These are phyloP conservation scores for Dioctria linearis DNA, from an alignment of 2,888 invertebrate species.

Conservation along the genomic window DNA sequence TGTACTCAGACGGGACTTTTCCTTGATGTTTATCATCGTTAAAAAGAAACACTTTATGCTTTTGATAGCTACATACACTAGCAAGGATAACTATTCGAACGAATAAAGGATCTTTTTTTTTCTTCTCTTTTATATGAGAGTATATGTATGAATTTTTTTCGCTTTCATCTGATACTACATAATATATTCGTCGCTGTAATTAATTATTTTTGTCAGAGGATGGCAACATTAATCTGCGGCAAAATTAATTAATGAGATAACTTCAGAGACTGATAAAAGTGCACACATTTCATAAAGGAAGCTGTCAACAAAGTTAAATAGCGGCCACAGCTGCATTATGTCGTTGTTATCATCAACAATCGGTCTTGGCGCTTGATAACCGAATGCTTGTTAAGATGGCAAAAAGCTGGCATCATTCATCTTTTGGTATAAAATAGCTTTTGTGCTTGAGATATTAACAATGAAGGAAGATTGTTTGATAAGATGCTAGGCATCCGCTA, in stretches of 20 bases:
- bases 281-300: neutral
- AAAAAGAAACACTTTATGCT: too few relatives aligned
- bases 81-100: too few relatives aligned
- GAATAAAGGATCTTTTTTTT: neutral
- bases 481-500: too few relatives aligned
- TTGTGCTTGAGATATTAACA: neutral
- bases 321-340: constrained; percentile 6
- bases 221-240: neutral
- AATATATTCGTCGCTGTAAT: neutral
- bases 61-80: too few relatives aligned
- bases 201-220: neutral
- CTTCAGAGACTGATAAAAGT: neutral
- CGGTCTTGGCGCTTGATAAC: neutral
- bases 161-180: neutral
- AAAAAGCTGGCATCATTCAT: neutral
- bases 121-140: too few relatives aligned
- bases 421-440: neutral
- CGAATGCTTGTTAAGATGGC: neutral
- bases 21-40: neutral
- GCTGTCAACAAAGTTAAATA: neutral
- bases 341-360: neutral
- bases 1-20: neutral
- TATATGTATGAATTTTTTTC: neutral
- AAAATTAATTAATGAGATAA: neutral
- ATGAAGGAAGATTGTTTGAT: too few relatives aligned